Percentiles rank a stretch among this genome's conserved stretches.
These are phyloP conservation scores for Falco biarmicus DNA, from an alignment of 2,797 vertebrate species.

Conservation along the genomic window DNA sequence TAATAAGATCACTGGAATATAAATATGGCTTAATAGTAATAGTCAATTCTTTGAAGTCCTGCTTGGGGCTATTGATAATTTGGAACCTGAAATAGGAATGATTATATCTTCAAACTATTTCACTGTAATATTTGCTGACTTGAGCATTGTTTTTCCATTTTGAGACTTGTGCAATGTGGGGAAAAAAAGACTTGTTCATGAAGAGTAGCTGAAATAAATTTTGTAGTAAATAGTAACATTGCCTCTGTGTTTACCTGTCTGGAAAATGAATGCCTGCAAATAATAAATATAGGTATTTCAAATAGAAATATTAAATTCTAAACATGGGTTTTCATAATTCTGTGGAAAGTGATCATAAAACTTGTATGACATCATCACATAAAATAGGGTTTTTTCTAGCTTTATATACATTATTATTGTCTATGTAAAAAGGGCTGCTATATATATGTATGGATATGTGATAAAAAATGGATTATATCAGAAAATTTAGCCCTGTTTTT, in stretches of 20 bases:
- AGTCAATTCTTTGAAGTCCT: neutral
- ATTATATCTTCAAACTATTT: neutral
- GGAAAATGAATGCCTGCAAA: neutral
- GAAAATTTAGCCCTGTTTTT: neutral
- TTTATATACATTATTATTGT: neutral
- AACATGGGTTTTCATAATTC: neutral
- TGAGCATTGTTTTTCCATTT: neutral
- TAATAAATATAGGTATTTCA: neutral
- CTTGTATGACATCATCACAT: neutral
- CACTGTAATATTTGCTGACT: neutral
- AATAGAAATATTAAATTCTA: neutral
- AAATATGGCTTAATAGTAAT: neutral
- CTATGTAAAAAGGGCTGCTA: neutral
- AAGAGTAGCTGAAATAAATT: neutral
- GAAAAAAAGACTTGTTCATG: neutral
- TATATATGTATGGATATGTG: neutral
- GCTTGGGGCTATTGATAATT: neutral
- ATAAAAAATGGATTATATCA: neutral
- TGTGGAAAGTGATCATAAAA: neutral
- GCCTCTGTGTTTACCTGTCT: neutral
- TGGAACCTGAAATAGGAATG: neutral
- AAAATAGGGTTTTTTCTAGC: neutral
- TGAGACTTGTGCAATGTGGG: neutral
- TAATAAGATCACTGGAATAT: neutral
- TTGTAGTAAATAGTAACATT: neutral